Evolutionary conservation across 1,140 invertebrate species (phyloP).

Genomic region (Zaprionus inermis): DNA sequence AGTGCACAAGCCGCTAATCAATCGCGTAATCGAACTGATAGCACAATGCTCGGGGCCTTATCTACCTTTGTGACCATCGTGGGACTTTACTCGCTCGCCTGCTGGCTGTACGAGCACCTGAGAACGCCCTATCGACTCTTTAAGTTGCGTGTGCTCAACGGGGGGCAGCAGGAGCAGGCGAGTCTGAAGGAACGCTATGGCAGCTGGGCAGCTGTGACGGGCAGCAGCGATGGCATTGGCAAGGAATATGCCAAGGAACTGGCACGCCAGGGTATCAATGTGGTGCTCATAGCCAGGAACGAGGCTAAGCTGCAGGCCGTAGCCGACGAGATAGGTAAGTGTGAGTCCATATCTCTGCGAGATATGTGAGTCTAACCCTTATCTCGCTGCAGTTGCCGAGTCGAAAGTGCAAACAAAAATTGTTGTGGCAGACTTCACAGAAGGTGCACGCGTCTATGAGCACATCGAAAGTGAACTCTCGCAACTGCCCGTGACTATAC

Average conservation of each 20-base stretch:
- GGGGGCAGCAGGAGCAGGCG: not conserved
- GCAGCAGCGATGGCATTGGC: conserved; percentile 97
- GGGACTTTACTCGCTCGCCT: conserved; percentile 51
- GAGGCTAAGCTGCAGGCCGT: conserved; percentile 89
- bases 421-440: conserved; percentile 91
- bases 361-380: not conserved
- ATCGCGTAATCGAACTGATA: not conserved
- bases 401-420: conserved; percentile 89
- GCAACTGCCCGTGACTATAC: conserved; percentile 90
- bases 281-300: conserved; percentile 93
- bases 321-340: conserved; percentile 90
- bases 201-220: conserved; percentile 88
- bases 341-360: not conserved
- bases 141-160: conserved; percentile 5
- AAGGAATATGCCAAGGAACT: conserved; percentile 94
- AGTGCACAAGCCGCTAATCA: conserved; percentile 5
- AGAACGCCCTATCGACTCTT: conserved; percentile 52
- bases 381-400: conserved; percentile 58
- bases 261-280: conserved; percentile 90
- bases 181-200: conserved; percentile 59
- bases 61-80: conserved; percentile 51
- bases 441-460: conserved; percentile 88
- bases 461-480: conserved; percentile 88
- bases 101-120: conserved; percentile 69
- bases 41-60: conserved; percentile 35